These are phyloP conservation scores for Hydrophis major DNA, from an alignment of 2,797 vertebrate genomes.

Conservation along the genomic window DNA sequence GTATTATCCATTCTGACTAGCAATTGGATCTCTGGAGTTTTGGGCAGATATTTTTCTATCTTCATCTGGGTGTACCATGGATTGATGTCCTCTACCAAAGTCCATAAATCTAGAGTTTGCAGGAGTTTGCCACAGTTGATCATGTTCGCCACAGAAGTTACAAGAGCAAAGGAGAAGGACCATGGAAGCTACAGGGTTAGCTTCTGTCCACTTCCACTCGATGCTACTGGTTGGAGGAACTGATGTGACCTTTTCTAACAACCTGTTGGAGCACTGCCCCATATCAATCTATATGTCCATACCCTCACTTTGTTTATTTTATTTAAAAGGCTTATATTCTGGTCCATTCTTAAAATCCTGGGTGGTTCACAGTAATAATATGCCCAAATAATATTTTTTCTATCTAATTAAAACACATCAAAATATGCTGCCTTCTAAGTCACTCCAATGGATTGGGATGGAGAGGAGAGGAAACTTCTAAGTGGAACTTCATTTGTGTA, in stretches of 20 bases:
- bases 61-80: background rate
- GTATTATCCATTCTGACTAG: background rate
- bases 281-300: no score
- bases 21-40: background rate
- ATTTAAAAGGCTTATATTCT: no score
- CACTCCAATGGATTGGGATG: no score
- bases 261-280: background rate
- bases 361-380: no score
- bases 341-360: no score
- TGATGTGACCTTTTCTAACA: background rate
- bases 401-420: no score
- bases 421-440: no score
- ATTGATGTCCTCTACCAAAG: background rate
- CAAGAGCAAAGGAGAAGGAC: background rate
- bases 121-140: background rate
- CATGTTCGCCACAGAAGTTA: background rate
- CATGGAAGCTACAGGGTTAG: background rate
- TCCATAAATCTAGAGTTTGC: no score
- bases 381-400: no score
- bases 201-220: background rate
- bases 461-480: background rate
- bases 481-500: background rate
- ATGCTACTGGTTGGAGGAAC: no score
- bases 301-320: background rate
- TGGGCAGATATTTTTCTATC: background rate